These are phyloP conservation scores for Syngnathoides biaculeatus DNA, from an alignment of 2,113 vertebrate species.

Conservation along the genomic window DNA sequence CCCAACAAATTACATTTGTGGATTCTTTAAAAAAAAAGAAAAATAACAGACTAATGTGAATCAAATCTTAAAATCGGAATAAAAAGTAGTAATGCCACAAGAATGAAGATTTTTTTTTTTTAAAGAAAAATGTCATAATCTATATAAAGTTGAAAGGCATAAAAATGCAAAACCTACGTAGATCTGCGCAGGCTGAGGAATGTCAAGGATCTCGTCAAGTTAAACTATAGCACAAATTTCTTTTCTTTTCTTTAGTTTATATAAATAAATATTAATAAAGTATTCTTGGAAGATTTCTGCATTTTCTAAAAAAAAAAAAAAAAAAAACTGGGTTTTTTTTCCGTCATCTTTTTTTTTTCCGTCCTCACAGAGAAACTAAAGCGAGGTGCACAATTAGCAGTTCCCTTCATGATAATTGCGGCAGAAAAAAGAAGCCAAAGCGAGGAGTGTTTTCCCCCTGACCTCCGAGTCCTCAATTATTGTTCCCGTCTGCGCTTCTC, in stretches of 20 bases:
- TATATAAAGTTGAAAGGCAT: too few species aligned
- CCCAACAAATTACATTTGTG: background rate
- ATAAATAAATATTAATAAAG: background rate
- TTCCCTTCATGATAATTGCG: constrained; percentile 22
- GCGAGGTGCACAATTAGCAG: constrained; percentile 22
- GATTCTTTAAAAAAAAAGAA: too few species aligned
- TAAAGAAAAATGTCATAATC: too few species aligned
- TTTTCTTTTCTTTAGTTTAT: too few species aligned
- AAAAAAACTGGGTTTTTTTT: background rate
- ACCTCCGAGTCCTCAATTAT: constrained; percentile 23
- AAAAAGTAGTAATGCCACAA: too few species aligned
- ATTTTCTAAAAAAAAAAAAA: background rate
- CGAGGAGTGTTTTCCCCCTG: constrained; percentile 14
- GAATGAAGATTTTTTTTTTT: too few species aligned
- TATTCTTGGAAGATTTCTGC: background rate
- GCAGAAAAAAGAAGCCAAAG: constrained; percentile 19
- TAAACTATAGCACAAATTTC: background rate
- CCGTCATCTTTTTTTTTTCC: background rate
- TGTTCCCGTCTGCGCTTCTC: constrained; percentile 34
- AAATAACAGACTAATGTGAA: too few species aligned
- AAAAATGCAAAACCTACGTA: too few species aligned
- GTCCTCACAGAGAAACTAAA: background rate
- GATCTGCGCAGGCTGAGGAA: background rate
- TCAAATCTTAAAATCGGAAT: too few species aligned
- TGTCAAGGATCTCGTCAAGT: background rate